phyloP scores from a whole-genome alignment of 2,888 invertebrate genomes.

The Stegana nigrithorax region DNA sequence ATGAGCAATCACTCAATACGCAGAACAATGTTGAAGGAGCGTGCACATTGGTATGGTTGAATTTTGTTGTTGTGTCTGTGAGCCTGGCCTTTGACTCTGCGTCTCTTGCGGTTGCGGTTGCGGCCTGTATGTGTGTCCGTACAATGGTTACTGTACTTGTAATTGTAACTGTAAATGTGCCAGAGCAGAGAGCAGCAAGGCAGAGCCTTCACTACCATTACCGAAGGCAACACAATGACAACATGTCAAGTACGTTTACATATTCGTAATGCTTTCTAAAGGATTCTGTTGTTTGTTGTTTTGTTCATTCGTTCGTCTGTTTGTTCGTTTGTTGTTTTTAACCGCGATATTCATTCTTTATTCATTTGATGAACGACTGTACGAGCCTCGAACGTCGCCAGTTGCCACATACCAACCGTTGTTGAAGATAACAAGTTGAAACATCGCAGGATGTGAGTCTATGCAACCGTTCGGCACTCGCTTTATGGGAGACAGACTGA shows the following conservation, averaged over 20 bases:
- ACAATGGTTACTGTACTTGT: background rate
- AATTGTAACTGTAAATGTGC: background rate
- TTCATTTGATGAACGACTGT: slow-evolving; percentile 8
- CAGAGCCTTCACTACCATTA: slow-evolving; percentile 47
- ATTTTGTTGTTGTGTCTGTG: too few species aligned
- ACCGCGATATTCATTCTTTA: slow-evolving; percentile 1
- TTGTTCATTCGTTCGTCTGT: background rate
- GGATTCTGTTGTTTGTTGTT: slow-evolving; percentile 14
- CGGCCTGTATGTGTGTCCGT: background rate
- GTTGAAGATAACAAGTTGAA: too few species aligned
- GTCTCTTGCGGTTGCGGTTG: background rate
- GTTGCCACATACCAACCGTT: too few species aligned
- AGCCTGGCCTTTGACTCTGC: too few species aligned
- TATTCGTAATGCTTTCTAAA: slow-evolving; percentile 11
- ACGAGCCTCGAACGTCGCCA: too few species aligned
- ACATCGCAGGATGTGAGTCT: too few species aligned
- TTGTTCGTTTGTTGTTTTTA: background rate
- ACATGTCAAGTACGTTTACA: slow-evolving; percentile 38
- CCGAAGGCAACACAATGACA: slow-evolving; percentile 44
- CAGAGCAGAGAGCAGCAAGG: slow-evolving; percentile 1
- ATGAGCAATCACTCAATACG: too few species aligned
- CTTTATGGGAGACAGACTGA: too few species aligned
- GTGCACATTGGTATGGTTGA: too few species aligned
- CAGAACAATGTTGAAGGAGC: too few species aligned
- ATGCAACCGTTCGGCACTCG: too few species aligned